phyloP scores from a whole-genome alignment of 2,797 vertebrate genomes.

The Loris lydekkerianus region DNA sequence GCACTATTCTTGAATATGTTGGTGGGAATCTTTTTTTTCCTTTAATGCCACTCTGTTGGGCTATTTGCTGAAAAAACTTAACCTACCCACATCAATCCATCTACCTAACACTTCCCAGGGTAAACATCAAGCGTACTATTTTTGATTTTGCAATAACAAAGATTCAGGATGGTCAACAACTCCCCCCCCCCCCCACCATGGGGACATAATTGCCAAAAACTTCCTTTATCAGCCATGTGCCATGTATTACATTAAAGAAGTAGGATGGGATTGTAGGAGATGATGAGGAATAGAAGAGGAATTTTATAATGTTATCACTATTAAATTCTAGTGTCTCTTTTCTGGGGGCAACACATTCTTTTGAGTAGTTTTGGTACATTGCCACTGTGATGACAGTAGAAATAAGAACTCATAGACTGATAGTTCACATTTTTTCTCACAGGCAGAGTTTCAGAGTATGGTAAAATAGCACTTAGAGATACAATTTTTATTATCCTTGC shows the following conservation, averaged over 20 bases:
- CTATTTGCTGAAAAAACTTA: neutral
- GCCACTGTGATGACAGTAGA: neutral
- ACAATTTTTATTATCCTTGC: neutral
- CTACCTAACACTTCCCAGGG: neutral
- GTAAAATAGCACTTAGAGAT: neutral
- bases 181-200: too few species aligned
- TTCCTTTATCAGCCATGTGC: neutral
- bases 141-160: neutral
- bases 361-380: neutral
- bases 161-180: neutral
- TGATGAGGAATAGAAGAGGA: neutral
- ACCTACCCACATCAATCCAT: neutral
- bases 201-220: neutral
- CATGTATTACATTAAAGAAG: neutral
- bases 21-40: neutral
- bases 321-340: neutral
- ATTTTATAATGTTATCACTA: neutral
- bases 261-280: neutral
- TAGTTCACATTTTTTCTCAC: neutral
- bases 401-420: neutral
- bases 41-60: neutral
- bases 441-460: neutral
- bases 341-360: neutral
- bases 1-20: neutral
- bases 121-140: neutral